Conservation (phyloP, 2,113 vertebrate species). For the Phoenicopterus ruber region DNA sequence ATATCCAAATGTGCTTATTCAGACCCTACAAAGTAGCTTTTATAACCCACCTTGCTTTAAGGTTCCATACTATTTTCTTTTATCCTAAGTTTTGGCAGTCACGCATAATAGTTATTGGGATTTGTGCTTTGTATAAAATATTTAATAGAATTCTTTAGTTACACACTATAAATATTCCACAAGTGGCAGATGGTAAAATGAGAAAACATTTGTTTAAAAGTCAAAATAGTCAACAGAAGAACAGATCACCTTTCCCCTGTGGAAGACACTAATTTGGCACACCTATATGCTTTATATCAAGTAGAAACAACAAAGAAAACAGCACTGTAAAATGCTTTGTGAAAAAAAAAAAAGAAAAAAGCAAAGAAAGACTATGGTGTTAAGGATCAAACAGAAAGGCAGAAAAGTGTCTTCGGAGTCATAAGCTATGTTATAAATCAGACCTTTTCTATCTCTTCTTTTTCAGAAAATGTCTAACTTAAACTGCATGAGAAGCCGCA, state of each 20-base stretch:
- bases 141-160: neutral
- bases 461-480: neutral
- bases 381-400: neutral
- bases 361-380: neutral
- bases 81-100: neutral
- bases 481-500: neutral
- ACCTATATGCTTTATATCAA: neutral
- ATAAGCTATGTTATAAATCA: neutral
- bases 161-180: neutral
- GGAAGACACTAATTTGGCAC: neutral
- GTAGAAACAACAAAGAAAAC: neutral
- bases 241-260: neutral
- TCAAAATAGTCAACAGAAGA: conserved; percentile 5
- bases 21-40: neutral
- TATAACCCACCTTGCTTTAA: neutral
- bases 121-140: neutral
- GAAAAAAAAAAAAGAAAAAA: neutral
- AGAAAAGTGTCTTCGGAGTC: neutral
- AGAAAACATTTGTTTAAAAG: conserved; percentile 18
- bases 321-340: neutral
- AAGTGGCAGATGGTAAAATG: neutral
- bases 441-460: neutral
- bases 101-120: neutral
- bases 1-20: neutral
- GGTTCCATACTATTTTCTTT: neutral